Evolutionary conservation across 2,113 vertebrate genomes (phyloP).

Genomic region (Eleginops maclovinus): DNA sequence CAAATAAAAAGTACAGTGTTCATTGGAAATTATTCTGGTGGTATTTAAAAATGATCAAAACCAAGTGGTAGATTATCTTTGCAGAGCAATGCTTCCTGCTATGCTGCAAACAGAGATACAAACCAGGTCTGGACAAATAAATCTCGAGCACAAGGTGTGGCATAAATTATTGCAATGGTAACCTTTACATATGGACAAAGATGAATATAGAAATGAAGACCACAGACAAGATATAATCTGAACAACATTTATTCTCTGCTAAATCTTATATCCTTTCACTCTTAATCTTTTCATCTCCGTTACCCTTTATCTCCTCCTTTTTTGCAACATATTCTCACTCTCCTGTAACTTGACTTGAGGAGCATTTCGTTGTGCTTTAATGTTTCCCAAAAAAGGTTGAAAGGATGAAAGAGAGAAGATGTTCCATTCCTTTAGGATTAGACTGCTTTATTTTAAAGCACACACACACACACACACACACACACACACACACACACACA

Average conservation of each 20-base stretch:
- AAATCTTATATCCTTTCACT: constrained; percentile 49
- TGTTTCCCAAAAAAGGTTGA: constrained; percentile 26
- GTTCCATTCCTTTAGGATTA: constrained; percentile 65
- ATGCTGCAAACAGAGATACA: neutral
- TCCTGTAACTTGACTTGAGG: constrained; percentile 13
- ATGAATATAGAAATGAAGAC: no score
- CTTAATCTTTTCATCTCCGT: constrained; percentile 67
- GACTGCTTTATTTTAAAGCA: constrained; percentile 36
- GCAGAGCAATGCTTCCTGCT: neutral
- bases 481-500: neutral
- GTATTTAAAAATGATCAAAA: neutral
- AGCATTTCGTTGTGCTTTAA: constrained; percentile 57
- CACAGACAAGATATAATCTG: constrained; percentile 8
- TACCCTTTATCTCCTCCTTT: constrained; percentile 51
- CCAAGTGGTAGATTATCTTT: neutral
- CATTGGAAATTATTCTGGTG: neutral
- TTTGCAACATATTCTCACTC: constrained; percentile 17
- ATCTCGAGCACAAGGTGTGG: no score
- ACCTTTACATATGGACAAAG: no score
- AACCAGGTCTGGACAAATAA: neutral
- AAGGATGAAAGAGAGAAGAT: constrained; percentile 58
- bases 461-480: neutral
- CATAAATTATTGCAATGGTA: no score
- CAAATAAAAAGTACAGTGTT: neutral
- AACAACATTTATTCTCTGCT: constrained; percentile 40